Conservation (phyloP, 2,797 vertebrate species). For the Chelidonichthys spinosus region DNA sequence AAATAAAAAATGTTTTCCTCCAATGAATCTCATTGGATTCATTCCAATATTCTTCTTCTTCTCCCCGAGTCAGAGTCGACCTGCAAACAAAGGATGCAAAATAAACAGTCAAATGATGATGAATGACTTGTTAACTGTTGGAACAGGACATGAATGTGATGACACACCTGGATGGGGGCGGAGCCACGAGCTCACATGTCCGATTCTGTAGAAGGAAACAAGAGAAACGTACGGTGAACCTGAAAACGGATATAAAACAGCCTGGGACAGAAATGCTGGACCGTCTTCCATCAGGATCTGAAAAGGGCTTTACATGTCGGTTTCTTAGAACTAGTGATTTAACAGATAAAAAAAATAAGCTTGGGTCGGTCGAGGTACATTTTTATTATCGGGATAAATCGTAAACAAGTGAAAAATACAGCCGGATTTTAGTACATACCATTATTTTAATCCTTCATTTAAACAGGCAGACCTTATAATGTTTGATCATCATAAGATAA, state of each 20-base stretch:
- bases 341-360: too few species aligned
- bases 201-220: conserved; percentile 31
- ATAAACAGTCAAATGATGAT: background rate
- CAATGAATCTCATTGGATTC: too few species aligned
- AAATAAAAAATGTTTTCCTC: too few species aligned
- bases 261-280: background rate
- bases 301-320: background rate
- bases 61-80: background rate
- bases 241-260: too few species aligned
- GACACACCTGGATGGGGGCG: conserved; percentile 36
- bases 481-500: too few species aligned
- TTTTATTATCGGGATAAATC: too few species aligned
- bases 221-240: background rate
- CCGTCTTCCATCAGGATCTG: background rate
- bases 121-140: background rate
- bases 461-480: too few species aligned
- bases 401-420: too few species aligned
- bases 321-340: too few species aligned
- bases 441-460: too few species aligned
- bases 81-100: conserved; percentile 17
- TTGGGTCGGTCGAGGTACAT: too few species aligned
- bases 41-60: background rate
- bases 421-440: too few species aligned
- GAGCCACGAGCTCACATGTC: conserved; percentile 12
- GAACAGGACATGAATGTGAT: background rate